Conservation (phyloP, 37 sponge, comb jelly and placozoan species). For the Haliclona indistincta region DNA sequence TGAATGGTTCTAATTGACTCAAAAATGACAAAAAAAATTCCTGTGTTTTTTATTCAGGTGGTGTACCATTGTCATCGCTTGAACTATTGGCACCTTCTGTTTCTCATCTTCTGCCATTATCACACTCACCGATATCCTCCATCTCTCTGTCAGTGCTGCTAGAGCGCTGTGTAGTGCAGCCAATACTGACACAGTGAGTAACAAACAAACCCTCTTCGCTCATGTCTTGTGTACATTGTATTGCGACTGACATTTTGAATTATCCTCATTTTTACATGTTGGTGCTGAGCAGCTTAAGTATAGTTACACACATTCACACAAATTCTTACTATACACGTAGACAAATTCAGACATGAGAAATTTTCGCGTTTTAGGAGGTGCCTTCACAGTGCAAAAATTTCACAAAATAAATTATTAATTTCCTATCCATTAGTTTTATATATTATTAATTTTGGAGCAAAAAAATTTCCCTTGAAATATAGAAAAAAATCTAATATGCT, state of each 20-base stretch:
- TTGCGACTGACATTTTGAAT: no score
- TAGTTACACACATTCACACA: no score
- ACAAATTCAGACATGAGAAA: no score
- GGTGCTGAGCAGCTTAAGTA: no score
- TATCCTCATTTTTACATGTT: no score
- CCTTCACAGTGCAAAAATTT: neutral
- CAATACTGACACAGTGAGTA: conserved; percentile 68
- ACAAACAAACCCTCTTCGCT: no score
- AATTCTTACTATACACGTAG: no score
- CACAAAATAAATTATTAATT: neutral
- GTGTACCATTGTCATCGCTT: neutral
- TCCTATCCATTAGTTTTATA: neutral
- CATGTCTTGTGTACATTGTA: neutral
- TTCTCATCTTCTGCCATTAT: neutral
- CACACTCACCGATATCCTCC: neutral
- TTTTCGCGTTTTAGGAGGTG: no score
- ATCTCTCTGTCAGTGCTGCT: conserved; percentile 45
- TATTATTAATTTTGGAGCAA: no score
- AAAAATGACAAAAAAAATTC: no score
- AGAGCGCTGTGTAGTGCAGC: conserved; percentile 33
- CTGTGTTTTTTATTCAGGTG: neutral
- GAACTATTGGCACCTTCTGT: neutral
- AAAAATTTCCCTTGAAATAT: no score
- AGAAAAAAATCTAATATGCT: neutral
- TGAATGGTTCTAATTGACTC: neutral